Percentiles rank a stretch among this genome's conserved stretches.
Evolutionary conservation across 2,797 vertebrate species (phyloP).

Genomic region (Phrynocephalus forsythii): DNA sequence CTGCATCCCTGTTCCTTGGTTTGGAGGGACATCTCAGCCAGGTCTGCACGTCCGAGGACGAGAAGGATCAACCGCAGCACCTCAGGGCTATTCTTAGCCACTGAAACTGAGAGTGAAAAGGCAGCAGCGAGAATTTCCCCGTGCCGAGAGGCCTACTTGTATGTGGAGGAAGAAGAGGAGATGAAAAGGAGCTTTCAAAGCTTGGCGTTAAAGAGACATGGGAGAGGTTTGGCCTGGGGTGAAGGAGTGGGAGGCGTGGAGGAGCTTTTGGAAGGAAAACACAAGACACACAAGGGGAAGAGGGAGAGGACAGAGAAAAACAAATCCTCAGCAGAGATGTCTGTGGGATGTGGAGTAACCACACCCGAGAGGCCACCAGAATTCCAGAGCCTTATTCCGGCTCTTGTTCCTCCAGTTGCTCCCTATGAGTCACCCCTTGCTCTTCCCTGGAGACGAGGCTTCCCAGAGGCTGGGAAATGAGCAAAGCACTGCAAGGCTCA

Average conservation of each 20-base stretch:
- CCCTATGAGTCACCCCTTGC: slow-evolving; percentile 9
- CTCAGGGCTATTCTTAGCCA: slow-evolving; percentile 37
- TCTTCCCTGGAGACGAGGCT: background rate
- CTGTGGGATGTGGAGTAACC: slow-evolving; percentile 4
- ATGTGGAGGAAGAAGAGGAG: slow-evolving; percentile 1
- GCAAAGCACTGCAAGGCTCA: background rate
- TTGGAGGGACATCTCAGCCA: background rate
- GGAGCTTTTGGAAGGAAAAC: slow-evolving; percentile 11
- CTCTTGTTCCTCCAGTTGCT: background rate
- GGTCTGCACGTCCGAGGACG: background rate
- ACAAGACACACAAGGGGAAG: background rate
- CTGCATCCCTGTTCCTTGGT: background rate
- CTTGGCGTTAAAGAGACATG: slow-evolving; percentile 6
- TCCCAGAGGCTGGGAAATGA: background rate
- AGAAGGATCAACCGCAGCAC: background rate
- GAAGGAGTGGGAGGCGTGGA: background rate
- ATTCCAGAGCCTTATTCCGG: background rate
- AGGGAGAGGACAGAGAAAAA: background rate
- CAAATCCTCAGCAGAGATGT: background rate
- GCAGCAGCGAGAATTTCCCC: slow-evolving; percentile 8
- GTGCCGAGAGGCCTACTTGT: slow-evolving; percentile 29
- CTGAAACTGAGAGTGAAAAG: slow-evolving; percentile 14
- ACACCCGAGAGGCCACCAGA: slow-evolving; percentile 5
- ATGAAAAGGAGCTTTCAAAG: slow-evolving; percentile 29
- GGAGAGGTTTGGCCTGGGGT: slow-evolving; percentile 16